Conservation (phyloP, 2,113 vertebrate genomes). For the Thryonomys swinderianus region DNA sequence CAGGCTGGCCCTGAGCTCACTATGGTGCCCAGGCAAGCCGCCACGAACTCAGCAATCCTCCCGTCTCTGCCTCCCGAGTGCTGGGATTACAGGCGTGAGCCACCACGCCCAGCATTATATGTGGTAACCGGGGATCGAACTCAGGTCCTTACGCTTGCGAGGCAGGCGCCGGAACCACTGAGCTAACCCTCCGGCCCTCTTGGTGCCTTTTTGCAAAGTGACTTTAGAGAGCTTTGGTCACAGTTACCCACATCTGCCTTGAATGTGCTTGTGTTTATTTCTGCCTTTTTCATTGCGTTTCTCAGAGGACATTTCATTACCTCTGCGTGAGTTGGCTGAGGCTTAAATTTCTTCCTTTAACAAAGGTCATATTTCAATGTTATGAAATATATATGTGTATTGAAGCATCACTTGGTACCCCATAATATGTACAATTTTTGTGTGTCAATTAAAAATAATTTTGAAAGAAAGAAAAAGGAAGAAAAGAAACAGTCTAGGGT, state of each 20-base stretch:
- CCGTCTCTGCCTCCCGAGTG: no score
- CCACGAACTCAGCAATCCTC: no score
- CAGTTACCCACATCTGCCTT: background rate
- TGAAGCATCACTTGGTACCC: background rate
- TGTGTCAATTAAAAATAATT: background rate
- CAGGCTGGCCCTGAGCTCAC: no score
- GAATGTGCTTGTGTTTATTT: background rate
- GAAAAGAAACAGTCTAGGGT: background rate
- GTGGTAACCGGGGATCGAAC: no score
- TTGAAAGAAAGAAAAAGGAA: background rate
- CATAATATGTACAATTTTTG: background rate
- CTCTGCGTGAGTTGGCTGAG: background rate
- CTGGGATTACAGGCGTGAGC: no score
- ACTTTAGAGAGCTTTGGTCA: background rate
- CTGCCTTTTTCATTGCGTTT: background rate
- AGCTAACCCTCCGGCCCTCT: no score
- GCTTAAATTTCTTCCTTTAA: background rate
- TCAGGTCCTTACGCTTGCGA: no score
- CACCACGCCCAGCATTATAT: no score
- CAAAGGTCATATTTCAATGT: background rate
- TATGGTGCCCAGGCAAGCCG: no score
- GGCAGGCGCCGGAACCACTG: no score
- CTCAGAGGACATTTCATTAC: background rate
- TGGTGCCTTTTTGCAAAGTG: no score
- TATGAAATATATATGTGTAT: background rate